Conservation (phyloP, 2,113 vertebrate species). For the Sceloporus undulatus region DNA sequence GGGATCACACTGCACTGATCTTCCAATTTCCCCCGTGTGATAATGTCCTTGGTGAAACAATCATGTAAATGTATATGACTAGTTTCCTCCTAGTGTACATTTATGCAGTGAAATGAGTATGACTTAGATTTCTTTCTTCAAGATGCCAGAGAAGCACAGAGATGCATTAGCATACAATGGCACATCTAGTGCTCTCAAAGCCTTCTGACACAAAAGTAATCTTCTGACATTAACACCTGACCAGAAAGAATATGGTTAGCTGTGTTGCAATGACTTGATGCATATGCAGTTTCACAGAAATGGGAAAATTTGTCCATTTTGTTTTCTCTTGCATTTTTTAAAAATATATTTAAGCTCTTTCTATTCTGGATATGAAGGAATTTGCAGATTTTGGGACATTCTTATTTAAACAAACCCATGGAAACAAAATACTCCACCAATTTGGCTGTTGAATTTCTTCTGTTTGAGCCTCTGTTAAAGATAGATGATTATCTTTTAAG, state of each 20-base stretch:
- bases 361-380: too few species aligned
- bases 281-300: too few species aligned
- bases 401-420: too few species aligned
- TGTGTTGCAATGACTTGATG: too few species aligned
- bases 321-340: too few species aligned
- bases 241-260: neutral
- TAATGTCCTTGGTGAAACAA: neutral
- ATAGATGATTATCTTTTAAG: neutral
- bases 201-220: neutral
- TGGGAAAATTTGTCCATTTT: too few species aligned
- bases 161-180: neutral
- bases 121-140: neutral
- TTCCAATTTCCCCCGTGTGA: too few species aligned
- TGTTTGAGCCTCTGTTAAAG: neutral
- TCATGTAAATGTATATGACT: neutral
- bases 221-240: neutral
- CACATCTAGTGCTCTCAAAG: neutral
- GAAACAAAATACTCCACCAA: too few species aligned
- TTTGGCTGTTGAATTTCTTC: neutral
- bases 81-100: neutral
- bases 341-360: too few species aligned
- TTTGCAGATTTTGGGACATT: too few species aligned
- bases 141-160: accelerated
- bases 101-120: accelerated
- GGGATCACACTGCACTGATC: too few species aligned